These are phyloP conservation scores for Antheraea pernyi DNA, from an alignment of 1,140 invertebrate species.

Conservation along the genomic window DNA sequence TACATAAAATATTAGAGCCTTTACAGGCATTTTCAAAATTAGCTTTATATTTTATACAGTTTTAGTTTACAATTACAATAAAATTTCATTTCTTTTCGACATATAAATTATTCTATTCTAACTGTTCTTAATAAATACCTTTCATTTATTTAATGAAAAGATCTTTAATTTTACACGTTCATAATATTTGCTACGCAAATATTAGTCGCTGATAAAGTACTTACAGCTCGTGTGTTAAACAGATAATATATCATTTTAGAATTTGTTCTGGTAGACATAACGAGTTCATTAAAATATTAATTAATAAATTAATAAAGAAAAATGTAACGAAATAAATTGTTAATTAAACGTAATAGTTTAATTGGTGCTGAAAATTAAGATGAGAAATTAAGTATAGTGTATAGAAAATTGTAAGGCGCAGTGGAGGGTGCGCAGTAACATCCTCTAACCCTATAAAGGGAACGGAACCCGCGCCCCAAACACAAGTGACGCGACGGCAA, in stretches of 20 bases:
- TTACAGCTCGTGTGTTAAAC: neutral
- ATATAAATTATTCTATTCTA: too few species aligned
- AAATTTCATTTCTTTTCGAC: too few species aligned
- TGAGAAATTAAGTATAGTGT: constrained; percentile 33
- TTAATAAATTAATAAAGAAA: neutral
- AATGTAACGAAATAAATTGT: neutral
- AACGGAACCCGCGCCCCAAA: constrained; percentile 50
- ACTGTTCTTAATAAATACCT: neutral
- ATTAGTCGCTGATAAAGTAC: neutral
- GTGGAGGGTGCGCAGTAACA: constrained; percentile 60
- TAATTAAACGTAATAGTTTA: neutral
- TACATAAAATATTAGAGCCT: too few species aligned
- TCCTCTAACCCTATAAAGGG: constrained; percentile 57
- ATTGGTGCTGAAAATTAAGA: neutral
- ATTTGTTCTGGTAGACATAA: neutral
- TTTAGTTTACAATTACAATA: too few species aligned
- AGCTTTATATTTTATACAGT: too few species aligned
- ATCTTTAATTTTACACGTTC: neutral
- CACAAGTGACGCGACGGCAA: constrained; percentile 53
- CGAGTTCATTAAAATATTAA: neutral
- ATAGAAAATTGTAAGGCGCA: constrained; percentile 45
- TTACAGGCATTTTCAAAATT: too few species aligned
- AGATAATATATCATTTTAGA: neutral
- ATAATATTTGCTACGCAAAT: neutral
- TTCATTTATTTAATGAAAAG: neutral